phyloP scores from a whole-genome alignment of 2,797 vertebrate species.

The Loris lydekkerianus region DNA sequence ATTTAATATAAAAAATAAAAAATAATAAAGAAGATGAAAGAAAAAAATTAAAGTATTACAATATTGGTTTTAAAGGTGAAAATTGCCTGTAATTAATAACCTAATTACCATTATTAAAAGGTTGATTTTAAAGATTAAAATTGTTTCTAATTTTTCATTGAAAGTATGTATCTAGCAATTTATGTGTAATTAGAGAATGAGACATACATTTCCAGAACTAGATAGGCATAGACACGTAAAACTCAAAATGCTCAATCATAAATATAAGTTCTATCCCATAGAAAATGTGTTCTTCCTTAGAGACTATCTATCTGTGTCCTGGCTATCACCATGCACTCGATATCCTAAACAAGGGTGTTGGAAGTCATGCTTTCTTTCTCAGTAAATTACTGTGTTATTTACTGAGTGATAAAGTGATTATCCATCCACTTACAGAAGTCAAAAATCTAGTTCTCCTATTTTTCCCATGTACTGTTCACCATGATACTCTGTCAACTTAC shows the following conservation, averaged over 20 bases:
- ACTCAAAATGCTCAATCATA: neutral
- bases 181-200: no score
- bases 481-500: neutral
- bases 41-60: neutral
- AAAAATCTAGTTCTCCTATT: neutral
- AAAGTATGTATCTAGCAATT: neutral
- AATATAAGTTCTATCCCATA: neutral
- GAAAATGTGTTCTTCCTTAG: neutral
- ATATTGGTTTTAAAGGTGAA: neutral
- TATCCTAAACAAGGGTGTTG: neutral
- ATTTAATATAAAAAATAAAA: no score
- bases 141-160: neutral
- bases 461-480: neutral
- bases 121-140: constrained; percentile 7
- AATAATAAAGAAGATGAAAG: neutral
- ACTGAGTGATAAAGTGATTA: neutral
- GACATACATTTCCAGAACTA: neutral
- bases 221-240: neutral
- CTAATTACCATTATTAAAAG: neutral
- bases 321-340: neutral
- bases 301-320: neutral
- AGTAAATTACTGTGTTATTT: neutral
- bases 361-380: neutral
- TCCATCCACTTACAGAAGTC: neutral
- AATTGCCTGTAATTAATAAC: neutral